phyloP scores from a whole-genome alignment of 2,888 invertebrate species.

The Bugulina stolonifera region DNA sequence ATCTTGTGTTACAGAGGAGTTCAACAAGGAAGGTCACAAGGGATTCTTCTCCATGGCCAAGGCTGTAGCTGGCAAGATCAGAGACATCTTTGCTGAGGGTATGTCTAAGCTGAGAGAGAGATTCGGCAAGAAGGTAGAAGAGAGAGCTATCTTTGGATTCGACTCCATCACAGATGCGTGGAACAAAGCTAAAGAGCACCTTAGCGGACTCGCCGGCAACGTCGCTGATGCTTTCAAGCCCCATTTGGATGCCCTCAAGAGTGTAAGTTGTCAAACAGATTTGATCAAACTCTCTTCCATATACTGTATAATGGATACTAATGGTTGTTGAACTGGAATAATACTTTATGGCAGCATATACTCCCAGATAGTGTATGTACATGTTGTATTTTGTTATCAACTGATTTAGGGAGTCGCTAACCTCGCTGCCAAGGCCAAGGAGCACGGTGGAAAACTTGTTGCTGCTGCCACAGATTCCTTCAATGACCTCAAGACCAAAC shows the following conservation, averaged over 20 bases:
- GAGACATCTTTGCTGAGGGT: slow-evolving; percentile 3
- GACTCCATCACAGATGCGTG: slow-evolving; percentile 15
- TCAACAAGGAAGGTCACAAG: slow-evolving; percentile 10
- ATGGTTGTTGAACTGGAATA: too few relatives aligned
- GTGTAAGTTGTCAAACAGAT: neutral
- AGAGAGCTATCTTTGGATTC: slow-evolving; percentile 23
- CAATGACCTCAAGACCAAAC: slow-evolving; percentile 16
- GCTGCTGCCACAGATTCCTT: slow-evolving; percentile 1
- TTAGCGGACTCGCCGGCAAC: neutral
- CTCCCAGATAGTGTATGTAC: too few relatives aligned
- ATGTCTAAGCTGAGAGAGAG: slow-evolving; percentile 17
- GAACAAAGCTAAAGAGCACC: neutral
- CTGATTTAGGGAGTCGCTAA: slow-evolving; percentile 6
- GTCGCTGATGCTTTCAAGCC: slow-evolving; percentile 19
- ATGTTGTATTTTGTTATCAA: too few relatives aligned
- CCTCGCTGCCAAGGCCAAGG: slow-evolving; percentile 4
- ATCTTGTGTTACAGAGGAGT: neutral
- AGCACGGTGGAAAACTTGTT: slow-evolving; percentile 3
- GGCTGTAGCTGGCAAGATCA: slow-evolving; percentile 8
- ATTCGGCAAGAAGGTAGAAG: slow-evolving; percentile 19
- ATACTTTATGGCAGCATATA: too few relatives aligned
- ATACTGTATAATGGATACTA: too few relatives aligned
- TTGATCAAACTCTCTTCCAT: too few relatives aligned
- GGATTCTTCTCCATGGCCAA: slow-evolving; percentile 9
- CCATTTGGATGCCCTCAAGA: neutral